Evolutionary conservation across 2,888 invertebrate genomes (phyloP).

Genomic region (Drosophila percnosoma): DNA sequence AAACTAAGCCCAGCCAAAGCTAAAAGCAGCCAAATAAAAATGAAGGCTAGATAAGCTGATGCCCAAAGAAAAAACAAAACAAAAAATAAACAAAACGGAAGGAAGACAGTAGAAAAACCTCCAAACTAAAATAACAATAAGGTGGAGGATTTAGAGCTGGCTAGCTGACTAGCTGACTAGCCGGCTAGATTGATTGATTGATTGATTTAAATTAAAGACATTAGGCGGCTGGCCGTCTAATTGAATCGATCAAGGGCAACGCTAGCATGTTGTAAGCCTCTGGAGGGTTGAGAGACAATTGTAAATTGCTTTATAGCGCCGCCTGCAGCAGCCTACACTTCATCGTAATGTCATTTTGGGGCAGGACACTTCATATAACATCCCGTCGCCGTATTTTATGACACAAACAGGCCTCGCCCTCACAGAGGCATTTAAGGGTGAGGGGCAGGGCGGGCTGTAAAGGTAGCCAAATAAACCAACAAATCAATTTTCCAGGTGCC

Average conservation of each 20-base stretch:
- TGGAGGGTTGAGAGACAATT: constrained; percentile 44
- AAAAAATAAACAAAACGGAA: constrained; percentile 12
- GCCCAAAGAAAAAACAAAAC: constrained; percentile 10
- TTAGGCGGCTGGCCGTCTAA: constrained; percentile 70
- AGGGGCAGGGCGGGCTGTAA: constrained; percentile 1
- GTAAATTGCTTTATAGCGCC: constrained; percentile 75
- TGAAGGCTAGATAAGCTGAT: constrained; percentile 61
- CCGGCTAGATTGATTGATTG: constrained; percentile 66
- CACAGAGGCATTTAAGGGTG: neutral
- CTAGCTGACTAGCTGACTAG: constrained; percentile 19
- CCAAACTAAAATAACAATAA: constrained; percentile 59
- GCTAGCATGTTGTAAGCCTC: neutral
- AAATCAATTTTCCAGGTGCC: constrained; percentile 79
- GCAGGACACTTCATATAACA: constrained; percentile 72
- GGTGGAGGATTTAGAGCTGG: constrained; percentile 15
- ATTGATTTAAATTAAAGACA: constrained; percentile 80
- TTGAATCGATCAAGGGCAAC: constrained; percentile 69
- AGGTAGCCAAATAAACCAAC: constrained; percentile 73
- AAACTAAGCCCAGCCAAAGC: constrained; percentile 55
- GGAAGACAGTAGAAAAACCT: constrained; percentile 11
- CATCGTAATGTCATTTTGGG: constrained; percentile 78
- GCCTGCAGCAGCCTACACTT: constrained; percentile 60
- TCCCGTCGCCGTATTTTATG: constrained; percentile 75
- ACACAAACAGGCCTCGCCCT: constrained; percentile 71
- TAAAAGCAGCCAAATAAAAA: constrained; percentile 51